A percentile compares a stretch with the other conserved stretches of the same genome.
phyloP scores from a whole-genome alignment of 2,113 vertebrate genomes.

The Strix uralensis region DNA sequence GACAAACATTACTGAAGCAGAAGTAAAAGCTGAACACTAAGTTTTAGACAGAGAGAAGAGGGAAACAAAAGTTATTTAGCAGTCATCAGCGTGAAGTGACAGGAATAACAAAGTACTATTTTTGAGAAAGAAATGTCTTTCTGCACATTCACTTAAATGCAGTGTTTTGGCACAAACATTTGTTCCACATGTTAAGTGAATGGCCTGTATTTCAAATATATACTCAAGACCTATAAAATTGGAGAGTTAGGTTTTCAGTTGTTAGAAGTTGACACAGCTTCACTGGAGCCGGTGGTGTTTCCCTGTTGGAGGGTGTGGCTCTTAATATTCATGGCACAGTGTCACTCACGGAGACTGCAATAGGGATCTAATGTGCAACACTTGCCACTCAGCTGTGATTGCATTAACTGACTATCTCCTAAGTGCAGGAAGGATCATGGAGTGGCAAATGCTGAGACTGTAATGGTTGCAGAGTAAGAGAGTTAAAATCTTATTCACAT shows the following conservation, averaged over 20 bases:
- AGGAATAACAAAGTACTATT: background rate
- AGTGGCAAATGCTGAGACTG: background rate
- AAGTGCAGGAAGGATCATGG: background rate
- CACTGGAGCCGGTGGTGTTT: too few species aligned
- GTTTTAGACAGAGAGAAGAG: background rate
- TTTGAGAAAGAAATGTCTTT: background rate
- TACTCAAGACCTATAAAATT: background rate
- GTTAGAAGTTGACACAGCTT: background rate
- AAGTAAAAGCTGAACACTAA: background rate
- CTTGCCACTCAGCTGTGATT: background rate
- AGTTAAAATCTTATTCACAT: rapidly evolving
- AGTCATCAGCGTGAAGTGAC: background rate
- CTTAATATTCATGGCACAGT: background rate
- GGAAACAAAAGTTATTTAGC: background rate
- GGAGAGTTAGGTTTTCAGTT: background rate
- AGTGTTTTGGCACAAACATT: background rate
- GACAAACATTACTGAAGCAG: background rate
- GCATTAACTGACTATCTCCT: background rate
- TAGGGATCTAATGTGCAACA: background rate
- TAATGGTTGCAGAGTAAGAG: background rate
- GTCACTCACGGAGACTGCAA: background rate
- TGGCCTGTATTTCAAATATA: background rate
- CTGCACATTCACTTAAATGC: background rate
- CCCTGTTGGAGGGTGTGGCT: background rate
- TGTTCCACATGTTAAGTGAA: background rate